Conservation (phyloP, 2,888 invertebrate genomes). For the Microdon myrmicae region DNA sequence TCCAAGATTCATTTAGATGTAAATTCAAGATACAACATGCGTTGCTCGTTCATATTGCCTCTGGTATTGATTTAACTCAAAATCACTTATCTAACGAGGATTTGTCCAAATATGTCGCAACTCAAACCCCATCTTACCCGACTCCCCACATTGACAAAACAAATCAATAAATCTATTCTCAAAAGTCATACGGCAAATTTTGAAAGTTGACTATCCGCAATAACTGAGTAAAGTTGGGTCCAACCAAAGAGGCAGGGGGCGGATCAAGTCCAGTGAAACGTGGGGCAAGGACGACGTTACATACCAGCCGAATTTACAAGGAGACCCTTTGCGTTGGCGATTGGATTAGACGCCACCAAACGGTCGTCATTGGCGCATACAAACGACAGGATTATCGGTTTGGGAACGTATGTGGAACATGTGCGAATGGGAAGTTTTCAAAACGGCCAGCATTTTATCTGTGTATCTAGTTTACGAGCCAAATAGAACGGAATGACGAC, state of each 20-base stretch:
- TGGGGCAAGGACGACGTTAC: neutral
- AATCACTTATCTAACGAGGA: conserved; percentile 38
- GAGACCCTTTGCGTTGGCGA: conserved; percentile 29
- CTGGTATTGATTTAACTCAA: conserved; percentile 45
- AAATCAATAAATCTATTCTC: conserved; percentile 10
- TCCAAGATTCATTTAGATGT: conserved; percentile 46
- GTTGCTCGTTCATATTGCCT: conserved; percentile 22
- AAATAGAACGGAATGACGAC: no score
- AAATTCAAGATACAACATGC: conserved; percentile 24
- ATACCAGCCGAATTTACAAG: conserved; percentile 36
- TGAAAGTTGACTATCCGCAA: conserved; percentile 22
- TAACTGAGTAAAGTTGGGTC: conserved; percentile 12
- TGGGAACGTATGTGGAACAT: conserved; percentile 44
- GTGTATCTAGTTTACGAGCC: conserved; percentile 49
- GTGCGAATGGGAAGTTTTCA: conserved; percentile 45
- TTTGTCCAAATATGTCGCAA: conserved; percentile 31
- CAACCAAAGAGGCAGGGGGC: neutral
- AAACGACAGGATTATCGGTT: conserved; percentile 48
- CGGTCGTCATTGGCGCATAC: conserved; percentile 39
- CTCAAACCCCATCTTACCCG: neutral
- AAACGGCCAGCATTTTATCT: conserved; percentile 48
- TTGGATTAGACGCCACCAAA: conserved; percentile 27
- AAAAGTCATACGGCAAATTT: conserved; percentile 34
- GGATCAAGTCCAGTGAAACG: neutral
- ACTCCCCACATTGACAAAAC: conserved; percentile 8